phyloP scores from a whole-genome alignment of 35 echinoderm and acorn worm species.

The Apostichopus californicus region DNA sequence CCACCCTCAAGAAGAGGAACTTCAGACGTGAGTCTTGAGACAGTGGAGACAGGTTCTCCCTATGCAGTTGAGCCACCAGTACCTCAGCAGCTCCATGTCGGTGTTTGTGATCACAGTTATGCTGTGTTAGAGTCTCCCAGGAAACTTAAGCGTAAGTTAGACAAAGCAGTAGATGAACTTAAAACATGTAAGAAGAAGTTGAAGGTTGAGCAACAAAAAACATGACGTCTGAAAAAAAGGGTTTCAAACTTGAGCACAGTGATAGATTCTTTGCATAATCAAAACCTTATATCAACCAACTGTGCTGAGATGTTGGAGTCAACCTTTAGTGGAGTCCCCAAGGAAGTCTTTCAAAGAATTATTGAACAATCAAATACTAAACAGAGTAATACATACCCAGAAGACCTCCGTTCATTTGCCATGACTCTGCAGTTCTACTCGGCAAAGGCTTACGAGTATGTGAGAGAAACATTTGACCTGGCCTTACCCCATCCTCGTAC shows the following conservation, averaged over 20 bases:
- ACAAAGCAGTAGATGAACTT: no score
- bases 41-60: no score
- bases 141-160: no score
- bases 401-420: slow-evolving; percentile 51
- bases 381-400: slow-evolving; percentile 16
- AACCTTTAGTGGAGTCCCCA: slow-evolving; percentile 7
- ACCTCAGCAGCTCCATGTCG: no score
- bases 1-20: no score
- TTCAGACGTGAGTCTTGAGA: no score
- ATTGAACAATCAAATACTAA: no score
- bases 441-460: slow-evolving; percentile 63
- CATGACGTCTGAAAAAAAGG: neutral
- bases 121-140: no score
- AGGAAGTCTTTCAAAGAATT: no score
- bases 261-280: neutral
- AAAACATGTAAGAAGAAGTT: no score
- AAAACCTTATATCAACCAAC: neutral
- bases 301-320: neutral
- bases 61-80: no score
- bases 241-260: neutral
- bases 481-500: slow-evolving; percentile 52
- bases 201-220: neutral
- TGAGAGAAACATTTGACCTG: slow-evolving; percentile 65
- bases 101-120: no score
- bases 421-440: slow-evolving; percentile 73